These are phyloP conservation scores for Margarornis squamiger DNA, from an alignment of 2,797 vertebrate genomes.

Conservation along the genomic window DNA sequence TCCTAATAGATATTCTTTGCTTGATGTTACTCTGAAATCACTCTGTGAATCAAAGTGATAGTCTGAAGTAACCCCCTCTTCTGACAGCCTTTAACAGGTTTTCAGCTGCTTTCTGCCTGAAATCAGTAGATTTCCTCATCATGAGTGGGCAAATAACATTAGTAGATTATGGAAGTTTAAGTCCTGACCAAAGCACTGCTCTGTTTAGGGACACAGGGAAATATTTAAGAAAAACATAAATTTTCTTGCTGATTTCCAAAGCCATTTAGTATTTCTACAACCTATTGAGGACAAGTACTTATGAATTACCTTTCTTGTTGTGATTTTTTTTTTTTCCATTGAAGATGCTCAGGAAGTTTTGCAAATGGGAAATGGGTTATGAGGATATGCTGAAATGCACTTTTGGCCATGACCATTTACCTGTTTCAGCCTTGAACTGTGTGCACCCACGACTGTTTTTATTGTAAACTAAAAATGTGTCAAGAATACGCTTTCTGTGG, in stretches of 20 bases:
- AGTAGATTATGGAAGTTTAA: background rate
- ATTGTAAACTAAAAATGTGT: background rate
- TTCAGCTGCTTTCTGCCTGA: background rate
- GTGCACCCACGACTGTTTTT: background rate
- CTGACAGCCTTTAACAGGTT: background rate
- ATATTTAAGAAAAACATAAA: background rate
- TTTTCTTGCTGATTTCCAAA: background rate
- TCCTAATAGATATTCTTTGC: background rate
- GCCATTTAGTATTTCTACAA: background rate
- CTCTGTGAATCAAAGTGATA: background rate
- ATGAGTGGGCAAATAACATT: background rate
- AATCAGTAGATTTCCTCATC: background rate
- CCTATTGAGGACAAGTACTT: background rate
- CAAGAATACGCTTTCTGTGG: background rate
- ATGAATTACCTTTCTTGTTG: background rate
- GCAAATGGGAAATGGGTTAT: background rate
- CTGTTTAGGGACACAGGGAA: background rate
- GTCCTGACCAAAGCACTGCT: background rate
- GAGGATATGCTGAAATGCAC: background rate
- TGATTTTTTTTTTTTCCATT: background rate
- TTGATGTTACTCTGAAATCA: background rate
- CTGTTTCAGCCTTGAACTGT: constrained; percentile 27
- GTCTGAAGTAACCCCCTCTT: background rate
- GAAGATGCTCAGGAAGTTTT: constrained; percentile 11
- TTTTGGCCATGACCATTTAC: constrained; percentile 3